Evolutionary conservation across 53 echinoderm and acorn worm genomes (phyloP).

Genomic region (Holothuria scabra): DNA sequence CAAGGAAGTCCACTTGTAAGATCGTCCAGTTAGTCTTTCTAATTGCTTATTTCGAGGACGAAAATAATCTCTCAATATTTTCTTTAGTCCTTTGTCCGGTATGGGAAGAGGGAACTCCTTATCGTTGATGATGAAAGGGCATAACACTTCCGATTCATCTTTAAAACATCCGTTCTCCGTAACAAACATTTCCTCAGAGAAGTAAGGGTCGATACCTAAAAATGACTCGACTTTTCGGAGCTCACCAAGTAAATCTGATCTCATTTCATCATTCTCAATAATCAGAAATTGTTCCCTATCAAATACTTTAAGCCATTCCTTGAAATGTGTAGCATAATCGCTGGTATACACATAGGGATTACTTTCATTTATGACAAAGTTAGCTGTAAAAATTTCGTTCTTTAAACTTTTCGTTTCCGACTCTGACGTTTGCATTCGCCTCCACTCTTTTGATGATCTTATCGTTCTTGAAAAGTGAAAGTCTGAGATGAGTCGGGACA

Average conservation of each 20-base stretch:
- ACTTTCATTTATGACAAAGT: background rate
- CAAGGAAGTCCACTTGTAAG: no score
- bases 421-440: background rate
- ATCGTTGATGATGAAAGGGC: no score
- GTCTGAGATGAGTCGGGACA: background rate
- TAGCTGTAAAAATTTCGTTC: background rate
- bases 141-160: no score
- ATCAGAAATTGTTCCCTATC: conserved; percentile 17
- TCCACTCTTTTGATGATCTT: background rate
- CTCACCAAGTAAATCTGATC: background rate
- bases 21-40: no score
- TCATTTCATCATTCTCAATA: conserved; percentile 8
- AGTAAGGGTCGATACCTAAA: conserved; percentile 3
- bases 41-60: no score
- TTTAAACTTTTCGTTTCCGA: background rate
- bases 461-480: background rate
- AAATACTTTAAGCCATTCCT: conserved; percentile 14
- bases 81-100: no score
- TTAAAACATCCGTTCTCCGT: no score
- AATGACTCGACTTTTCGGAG: conserved; percentile 3
- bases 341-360: conserved; percentile 15
- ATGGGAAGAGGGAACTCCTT: no score
- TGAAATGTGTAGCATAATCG: conserved; percentile 19
- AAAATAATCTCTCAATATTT: no score
- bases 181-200: background rate